Evolutionary conservation across 2,888 invertebrate genomes (phyloP).

Genomic region (Galeruca laticollis): DNA sequence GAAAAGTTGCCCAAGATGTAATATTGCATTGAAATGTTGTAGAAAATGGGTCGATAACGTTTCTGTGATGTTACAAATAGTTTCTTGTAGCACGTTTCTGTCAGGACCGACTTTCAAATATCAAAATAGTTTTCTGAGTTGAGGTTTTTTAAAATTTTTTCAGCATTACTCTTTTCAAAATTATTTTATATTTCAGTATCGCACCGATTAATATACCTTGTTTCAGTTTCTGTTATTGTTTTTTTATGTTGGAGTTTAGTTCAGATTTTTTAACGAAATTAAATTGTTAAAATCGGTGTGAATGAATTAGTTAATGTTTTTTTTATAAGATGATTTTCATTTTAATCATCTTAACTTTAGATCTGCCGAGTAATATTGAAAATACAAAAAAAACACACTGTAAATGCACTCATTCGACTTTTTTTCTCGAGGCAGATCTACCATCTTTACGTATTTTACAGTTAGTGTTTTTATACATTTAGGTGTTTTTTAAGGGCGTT

Average conservation of each 20-base stretch:
- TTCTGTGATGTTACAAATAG: constrained; percentile 45
- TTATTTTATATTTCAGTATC: constrained; percentile 16
- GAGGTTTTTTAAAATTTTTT: constrained; percentile 12
- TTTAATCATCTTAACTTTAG: constrained; percentile 37
- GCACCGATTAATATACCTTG: constrained; percentile 36
- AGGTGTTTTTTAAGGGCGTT: constrained; percentile 39
- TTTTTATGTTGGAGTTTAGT: constrained; percentile 42
- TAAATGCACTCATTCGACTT: constrained; percentile 41
- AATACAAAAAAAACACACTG: constrained; percentile 43
- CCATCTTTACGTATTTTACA: constrained; percentile 45
- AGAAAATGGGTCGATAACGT: constrained; percentile 37
- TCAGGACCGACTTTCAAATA: constrained; percentile 36
- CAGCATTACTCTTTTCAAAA: constrained; percentile 22
- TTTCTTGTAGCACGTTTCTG: constrained; percentile 31
- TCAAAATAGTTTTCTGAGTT: constrained; percentile 27
- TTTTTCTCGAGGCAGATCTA: constrained; percentile 43
- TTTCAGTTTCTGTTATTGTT: constrained; percentile 33
- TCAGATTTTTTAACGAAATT: constrained; percentile 26
- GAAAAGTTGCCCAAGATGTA: too few species aligned
- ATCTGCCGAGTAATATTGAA: constrained; percentile 41
- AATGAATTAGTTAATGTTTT: constrained; percentile 23
- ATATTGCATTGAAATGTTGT: constrained; percentile 49
- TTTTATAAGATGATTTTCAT: constrained; percentile 28
- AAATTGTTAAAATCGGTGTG: constrained; percentile 35
- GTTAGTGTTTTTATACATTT: constrained; percentile 44